A percentile compares a stretch with the other conserved stretches of the same genome.
Conservation (phyloP, 2,797 vertebrate genomes). For the Tragopan temminckii region DNA sequence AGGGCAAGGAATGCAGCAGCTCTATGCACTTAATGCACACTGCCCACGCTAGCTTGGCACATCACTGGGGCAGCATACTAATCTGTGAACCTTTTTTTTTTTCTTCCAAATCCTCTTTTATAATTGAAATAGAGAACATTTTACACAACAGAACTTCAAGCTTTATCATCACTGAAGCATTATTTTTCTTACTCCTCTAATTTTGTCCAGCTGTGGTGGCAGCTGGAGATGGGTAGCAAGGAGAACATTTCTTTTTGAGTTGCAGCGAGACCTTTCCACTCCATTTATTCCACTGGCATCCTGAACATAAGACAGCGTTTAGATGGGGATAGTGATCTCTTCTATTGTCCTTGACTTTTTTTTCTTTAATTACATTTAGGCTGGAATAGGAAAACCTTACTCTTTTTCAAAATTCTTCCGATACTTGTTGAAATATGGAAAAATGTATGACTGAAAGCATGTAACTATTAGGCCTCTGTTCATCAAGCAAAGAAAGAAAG, state of each 20-base stretch:
- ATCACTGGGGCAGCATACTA: background rate
- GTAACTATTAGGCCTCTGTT: background rate
- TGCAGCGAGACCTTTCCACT: constrained; percentile 10
- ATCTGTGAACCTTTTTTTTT: background rate
- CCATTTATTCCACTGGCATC: background rate
- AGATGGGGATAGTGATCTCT: constrained; percentile 4
- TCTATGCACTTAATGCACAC: background rate
- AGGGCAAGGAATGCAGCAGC: background rate
- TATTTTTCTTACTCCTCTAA: background rate
- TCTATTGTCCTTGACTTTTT: background rate
- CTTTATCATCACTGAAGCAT: background rate
- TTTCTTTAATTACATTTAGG: background rate
- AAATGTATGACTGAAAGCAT: background rate
- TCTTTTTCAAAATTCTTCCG: constrained; percentile 12
- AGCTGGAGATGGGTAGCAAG: background rate
- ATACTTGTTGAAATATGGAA: background rate
- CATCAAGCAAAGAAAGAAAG: background rate
- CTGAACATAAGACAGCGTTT: constrained; percentile 9
- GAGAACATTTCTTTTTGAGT: background rate
- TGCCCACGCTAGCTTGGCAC: background rate
- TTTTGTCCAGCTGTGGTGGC: constrained; percentile 15
- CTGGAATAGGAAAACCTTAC: constrained; percentile 18
- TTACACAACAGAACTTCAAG: background rate
- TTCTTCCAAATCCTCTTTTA: no score
- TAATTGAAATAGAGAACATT: background rate